Evolutionary conservation across 1,140 invertebrate species (phyloP), one percentile per base, ranked within the genome.

Genomic region (Vollenhovia emeryi): DNA sequence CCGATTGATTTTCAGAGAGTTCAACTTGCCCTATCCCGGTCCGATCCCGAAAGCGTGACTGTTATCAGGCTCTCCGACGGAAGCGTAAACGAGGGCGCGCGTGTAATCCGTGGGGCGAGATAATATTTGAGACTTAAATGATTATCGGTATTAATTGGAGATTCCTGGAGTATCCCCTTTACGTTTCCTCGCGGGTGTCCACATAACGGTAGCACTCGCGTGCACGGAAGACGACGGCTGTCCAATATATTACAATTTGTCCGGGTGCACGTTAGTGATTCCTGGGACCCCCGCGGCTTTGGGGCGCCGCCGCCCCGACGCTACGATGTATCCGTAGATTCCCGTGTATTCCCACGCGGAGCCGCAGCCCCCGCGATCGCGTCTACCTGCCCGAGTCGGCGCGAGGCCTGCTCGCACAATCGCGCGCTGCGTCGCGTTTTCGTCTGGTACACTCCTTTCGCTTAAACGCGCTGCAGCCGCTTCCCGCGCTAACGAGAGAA

Each of bases 171-270:
- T 18, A 30, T 68, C 2, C 27, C 8, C 50, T 21, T 69, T 60
- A 24, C n/a, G 50, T 43, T 83, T n/a, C 8, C n/a, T 64, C 50
- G 62, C 30, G 62, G 30, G 40, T 60, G 60, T 79, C 27, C 69
- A 18, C 43, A 24, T 60, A 55, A 87, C 92, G 74, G 92, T 92
- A 93, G 92, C 92, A 59, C 52, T 59, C 80, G 88, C 87, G 89
- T 92, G 88, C 89, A 88, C 89, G 69, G 66, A 48, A 87, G 85
- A 92, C 89, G 68, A 86, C 82, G 82, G 71, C 84, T 83, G 93
- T 91, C 90, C 87, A 92, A 95, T 94, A 93, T 93, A 93, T 94
- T 94, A 95, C 90, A 94, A 95, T 94, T 95, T 94, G 94, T 94
- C 94, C 92, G 59, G 89, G 89, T 84, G 91, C 88, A 92, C 91